Evolutionary conservation across 2,797 vertebrate species (phyloP).

Genomic region (Serranus cabrilla): DNA sequence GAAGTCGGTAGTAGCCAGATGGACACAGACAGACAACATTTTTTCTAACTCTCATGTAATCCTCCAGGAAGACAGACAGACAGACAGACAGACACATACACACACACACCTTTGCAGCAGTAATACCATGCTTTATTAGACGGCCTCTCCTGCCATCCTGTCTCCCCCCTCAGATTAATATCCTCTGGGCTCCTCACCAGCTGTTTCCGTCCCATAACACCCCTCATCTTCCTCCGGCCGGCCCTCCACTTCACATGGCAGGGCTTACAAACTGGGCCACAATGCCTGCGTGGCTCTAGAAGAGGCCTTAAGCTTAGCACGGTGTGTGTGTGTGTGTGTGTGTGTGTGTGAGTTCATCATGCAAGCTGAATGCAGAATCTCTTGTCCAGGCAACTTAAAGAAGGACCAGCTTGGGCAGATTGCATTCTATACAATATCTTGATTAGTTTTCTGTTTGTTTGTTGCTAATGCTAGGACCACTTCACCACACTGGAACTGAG

Average conservation of each 20-base stretch:
- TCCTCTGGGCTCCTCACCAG: slow-evolving; percentile 80
- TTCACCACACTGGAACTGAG: not conserved
- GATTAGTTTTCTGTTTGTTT: not conserved
- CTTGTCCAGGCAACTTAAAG: slow-evolving; percentile 30
- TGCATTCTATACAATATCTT: not conserved
- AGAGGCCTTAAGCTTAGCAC: slow-evolving; percentile 32
- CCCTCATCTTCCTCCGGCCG: slow-evolving; percentile 75
- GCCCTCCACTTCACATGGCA: slow-evolving; percentile 67
- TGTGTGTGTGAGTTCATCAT: slow-evolving; percentile 32
- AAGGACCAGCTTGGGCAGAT: slow-evolving; percentile 16
- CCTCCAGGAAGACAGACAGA: slow-evolving; percentile 59
- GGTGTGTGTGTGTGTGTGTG: slow-evolving; percentile 21
- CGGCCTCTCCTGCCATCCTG: slow-evolving; percentile 80
- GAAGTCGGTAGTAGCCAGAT: slow-evolving; percentile 40
- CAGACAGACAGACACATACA: slow-evolving; percentile 23
- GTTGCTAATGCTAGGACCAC: not conserved
- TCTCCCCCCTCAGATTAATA: slow-evolving; percentile 82
- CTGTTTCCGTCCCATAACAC: slow-evolving; percentile 83
- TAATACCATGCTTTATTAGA: slow-evolving; percentile 84
- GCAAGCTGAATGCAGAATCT: slow-evolving; percentile 2
- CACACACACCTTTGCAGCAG: slow-evolving; percentile 66
- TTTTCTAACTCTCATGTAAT: slow-evolving; percentile 4
- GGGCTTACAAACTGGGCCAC: slow-evolving; percentile 53
- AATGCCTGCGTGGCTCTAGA: slow-evolving; percentile 46
- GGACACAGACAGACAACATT: slow-evolving; percentile 42